These are phyloP conservation scores for Alcedo quadribrachys DNA, from an alignment of 2,797 vertebrate genomes.

Conservation along the genomic window DNA sequence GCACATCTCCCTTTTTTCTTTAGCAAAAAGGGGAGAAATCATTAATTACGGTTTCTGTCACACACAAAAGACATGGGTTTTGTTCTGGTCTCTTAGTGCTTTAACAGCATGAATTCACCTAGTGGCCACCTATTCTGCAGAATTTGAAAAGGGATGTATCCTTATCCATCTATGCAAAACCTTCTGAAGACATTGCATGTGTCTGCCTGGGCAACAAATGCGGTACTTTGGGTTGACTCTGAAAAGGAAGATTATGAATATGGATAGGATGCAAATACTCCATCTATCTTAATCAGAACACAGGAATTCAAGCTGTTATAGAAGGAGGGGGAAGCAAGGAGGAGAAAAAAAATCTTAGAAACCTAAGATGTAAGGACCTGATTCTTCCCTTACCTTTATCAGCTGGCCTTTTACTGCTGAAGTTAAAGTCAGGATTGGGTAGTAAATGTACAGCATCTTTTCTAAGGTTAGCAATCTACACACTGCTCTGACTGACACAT, in stretches of 20 bases:
- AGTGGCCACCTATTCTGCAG: constrained; percentile 89
- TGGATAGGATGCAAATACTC: constrained; percentile 83
- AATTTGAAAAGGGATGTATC: constrained; percentile 85
- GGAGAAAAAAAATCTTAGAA: constrained; percentile 37
- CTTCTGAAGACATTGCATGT: constrained; percentile 82
- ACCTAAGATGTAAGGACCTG: background rate
- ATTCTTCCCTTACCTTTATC: background rate
- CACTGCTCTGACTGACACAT: background rate
- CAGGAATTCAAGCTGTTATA: constrained; percentile 80
- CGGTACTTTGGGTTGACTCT: constrained; percentile 84
- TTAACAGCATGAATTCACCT: constrained; percentile 86
- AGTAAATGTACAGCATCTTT: constrained; percentile 38
- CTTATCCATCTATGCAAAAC: constrained; percentile 84
- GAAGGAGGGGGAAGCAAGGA: constrained; percentile 1
- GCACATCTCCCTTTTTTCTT: constrained; percentile 82
- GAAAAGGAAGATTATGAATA: constrained; percentile 83
- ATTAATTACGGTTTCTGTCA: constrained; percentile 98
- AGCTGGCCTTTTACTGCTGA: background rate
- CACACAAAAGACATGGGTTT: constrained; percentile 83
- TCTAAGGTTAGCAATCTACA: background rate
- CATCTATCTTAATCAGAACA: constrained; percentile 83
- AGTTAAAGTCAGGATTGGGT: background rate
- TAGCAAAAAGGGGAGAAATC: constrained; percentile 87
- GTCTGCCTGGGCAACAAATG: constrained; percentile 83
- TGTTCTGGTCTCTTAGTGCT: constrained; percentile 84